Conservation (phyloP, 2,113 vertebrate species). For the Tragelaphus scriptus region DNA sequence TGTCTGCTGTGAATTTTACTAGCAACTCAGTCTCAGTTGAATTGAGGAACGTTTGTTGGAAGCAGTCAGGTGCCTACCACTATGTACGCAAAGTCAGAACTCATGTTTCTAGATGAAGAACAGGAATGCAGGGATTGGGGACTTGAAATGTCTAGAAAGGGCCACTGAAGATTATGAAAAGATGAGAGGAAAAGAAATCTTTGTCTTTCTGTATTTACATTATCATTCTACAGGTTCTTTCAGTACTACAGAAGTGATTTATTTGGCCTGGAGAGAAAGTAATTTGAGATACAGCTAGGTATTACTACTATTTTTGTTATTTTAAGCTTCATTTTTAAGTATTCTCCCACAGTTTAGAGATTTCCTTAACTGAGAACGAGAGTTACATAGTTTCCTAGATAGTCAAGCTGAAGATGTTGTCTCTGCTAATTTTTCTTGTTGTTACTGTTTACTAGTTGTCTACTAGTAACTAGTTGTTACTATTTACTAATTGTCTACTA, state of each 20-base stretch:
- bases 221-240: not conserved
- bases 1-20: not conserved
- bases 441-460: not conserved
- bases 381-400: not conserved
- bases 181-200: constrained; percentile 18
- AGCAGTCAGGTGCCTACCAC: not conserved
- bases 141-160: not conserved
- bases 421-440: not conserved
- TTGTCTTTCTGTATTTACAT: not conserved
- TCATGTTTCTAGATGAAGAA: not conserved
- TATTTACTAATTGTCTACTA: not conserved
- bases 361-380: not conserved
- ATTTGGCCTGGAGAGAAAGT: not conserved
- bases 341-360: not conserved
- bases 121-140: not conserved
- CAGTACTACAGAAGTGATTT: not conserved
- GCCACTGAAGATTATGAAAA: not conserved
- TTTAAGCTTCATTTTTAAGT: not conserved
- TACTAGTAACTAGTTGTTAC: not conserved
- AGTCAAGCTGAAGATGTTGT: not conserved
- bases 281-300: not conserved
- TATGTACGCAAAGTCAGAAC: not conserved
- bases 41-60: not conserved
- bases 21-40: not conserved
- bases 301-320: not conserved